Evolutionary conservation across 2,797 vertebrate genomes (phyloP).

Genomic region (Urocyon cinereoargenteus): DNA sequence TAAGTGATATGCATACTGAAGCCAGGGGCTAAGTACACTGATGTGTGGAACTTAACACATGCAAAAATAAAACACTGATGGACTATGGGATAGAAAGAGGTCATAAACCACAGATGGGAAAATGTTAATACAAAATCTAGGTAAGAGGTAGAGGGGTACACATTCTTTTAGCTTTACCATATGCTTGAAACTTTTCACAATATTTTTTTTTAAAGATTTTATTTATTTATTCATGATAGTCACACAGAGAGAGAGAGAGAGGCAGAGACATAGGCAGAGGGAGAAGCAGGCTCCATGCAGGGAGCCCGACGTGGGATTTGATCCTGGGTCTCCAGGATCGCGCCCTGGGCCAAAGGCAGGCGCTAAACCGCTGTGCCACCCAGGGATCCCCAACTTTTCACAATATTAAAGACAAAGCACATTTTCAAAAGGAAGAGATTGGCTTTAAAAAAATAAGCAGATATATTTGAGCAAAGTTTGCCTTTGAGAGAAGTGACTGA

Average conservation of each 20-base stretch:
- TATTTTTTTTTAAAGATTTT: no score
- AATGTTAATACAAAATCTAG: neutral
- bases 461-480: neutral
- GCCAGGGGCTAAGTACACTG: neutral
- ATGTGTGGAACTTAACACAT: neutral
- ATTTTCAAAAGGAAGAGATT: neutral
- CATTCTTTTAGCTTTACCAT: neutral
- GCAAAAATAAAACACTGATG: constrained; percentile 16
- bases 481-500: neutral
- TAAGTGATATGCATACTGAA: neutral
- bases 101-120: neutral
- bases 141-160: neutral
- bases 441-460: neutral
- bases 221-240: no score
- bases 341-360: no score
- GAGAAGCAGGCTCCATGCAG: no score
- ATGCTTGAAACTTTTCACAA: neutral
- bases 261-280: no score
- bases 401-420: neutral
- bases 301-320: no score
- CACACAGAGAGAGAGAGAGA: no score
- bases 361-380: no score
- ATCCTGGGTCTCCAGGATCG: no score
- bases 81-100: neutral
- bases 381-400: no score